Percentiles rank a stretch among this genome's conserved stretches.
Conservation (phyloP, 2,888 invertebrate species). For the Cerastis leucographa region DNA sequence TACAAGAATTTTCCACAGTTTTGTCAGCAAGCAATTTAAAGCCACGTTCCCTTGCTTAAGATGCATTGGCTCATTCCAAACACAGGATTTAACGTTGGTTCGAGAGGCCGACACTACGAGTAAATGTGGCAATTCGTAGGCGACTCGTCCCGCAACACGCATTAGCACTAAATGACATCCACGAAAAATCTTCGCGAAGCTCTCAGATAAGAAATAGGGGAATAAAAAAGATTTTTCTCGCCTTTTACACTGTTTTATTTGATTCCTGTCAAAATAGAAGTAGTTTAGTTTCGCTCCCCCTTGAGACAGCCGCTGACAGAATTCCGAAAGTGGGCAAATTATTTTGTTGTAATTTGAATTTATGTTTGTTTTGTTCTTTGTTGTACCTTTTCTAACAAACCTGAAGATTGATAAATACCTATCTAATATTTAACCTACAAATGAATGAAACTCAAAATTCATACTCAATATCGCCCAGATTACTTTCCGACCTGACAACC, state of each 20-base stretch:
- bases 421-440: background rate
- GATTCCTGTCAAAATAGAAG: conserved; percentile 70
- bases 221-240: conserved; percentile 82
- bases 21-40: conserved; percentile 83
- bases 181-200: conserved; percentile 85
- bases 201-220: conserved; percentile 83
- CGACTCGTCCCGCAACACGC: conserved; percentile 86
- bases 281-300: conserved; percentile 46
- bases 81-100: conserved; percentile 86
- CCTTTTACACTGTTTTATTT: conserved; percentile 75
- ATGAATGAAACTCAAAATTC: background rate
- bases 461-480: background rate
- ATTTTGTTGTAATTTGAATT: conserved; percentile 53
- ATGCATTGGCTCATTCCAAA: conserved; percentile 89
- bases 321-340: conserved; percentile 36
- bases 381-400: background rate
- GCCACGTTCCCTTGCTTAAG: conserved; percentile 85
- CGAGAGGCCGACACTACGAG: conserved; percentile 79
- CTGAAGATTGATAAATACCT: background rate
- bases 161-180: conserved; percentile 90
- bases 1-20: conserved; percentile 74
- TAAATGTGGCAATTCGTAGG: conserved; percentile 89
- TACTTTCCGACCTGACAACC: background rate
- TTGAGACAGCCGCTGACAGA: conserved; percentile 37
- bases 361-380: conserved; percentile 27